Percentiles rank a stretch among this genome's conserved stretches.
Conservation (phyloP, 2,888 invertebrate species). For the Drosophila lutescens region DNA sequence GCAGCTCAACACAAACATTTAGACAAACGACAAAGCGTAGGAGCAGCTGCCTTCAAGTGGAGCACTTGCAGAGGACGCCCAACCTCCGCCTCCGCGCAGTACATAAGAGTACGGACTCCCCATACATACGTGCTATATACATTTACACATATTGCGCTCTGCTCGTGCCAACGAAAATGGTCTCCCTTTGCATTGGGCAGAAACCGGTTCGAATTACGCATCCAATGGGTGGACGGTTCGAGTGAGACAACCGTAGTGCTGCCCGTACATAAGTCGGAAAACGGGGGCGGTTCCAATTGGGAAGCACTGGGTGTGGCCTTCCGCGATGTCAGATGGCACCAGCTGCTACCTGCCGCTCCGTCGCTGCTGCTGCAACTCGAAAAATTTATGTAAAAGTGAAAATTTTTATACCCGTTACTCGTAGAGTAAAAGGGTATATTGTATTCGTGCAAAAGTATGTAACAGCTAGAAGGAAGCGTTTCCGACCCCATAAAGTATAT, state of each 20-base stretch:
- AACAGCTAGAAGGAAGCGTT: too few relatives aligned
- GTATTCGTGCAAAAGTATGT: too few relatives aligned
- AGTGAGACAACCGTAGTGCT: constrained; percentile 58
- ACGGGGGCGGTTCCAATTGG: constrained; percentile 51
- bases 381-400: constrained; percentile 73
- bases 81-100: constrained; percentile 6
- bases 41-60: constrained; percentile 49
- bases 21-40: constrained; percentile 57
- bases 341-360: constrained; percentile 47
- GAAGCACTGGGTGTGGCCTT: constrained; percentile 64
- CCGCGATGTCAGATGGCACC: constrained; percentile 46
- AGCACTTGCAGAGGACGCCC: constrained; percentile 34
- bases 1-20: constrained; percentile 65
- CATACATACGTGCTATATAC: constrained; percentile 14
- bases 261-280: constrained; percentile 52
- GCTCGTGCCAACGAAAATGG: constrained; percentile 48
- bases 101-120: constrained; percentile 15
- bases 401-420: too few relatives aligned
- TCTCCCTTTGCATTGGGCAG: constrained; percentile 59
- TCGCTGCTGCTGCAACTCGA: constrained; percentile 22
- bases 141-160: constrained; percentile 12
- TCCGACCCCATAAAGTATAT: too few relatives aligned
- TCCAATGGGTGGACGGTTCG: constrained; percentile 46
- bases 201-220: constrained; percentile 52
- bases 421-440: too few relatives aligned